Conservation (phyloP, 2,797 vertebrate species). For the Ispidina lecontei region DNA sequence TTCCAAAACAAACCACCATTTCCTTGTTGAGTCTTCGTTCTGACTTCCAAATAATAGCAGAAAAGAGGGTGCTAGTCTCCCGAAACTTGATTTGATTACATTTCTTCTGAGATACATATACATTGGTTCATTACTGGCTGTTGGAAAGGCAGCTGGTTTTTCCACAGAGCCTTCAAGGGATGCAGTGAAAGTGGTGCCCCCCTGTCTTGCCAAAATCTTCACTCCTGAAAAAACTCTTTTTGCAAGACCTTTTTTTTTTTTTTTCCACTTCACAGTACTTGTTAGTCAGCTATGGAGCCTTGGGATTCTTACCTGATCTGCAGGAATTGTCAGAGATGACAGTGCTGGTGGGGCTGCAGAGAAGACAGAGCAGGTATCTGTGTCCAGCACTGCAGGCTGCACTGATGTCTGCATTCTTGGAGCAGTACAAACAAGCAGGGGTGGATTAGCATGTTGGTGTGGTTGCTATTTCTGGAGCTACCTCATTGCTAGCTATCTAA, state of each 20-base stretch:
- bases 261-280: neutral
- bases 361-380: neutral
- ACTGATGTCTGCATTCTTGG: neutral
- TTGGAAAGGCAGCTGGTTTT: neutral
- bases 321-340: neutral
- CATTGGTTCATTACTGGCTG: neutral
- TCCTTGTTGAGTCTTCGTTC: neutral
- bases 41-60: neutral
- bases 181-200: neutral
- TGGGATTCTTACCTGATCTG: neutral
- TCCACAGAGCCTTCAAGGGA: neutral
- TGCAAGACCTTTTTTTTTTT: neutral
- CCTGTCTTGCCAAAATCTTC: neutral
- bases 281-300: neutral
- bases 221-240: neutral
- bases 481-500: neutral
- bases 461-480: slow-evolving; percentile 40
- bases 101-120: neutral
- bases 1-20: neutral
- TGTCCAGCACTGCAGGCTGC: neutral
- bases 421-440: neutral
- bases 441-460: slow-evolving; percentile 28
- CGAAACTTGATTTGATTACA: neutral
- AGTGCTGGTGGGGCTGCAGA: neutral
- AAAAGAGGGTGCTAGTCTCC: neutral